These are phyloP conservation scores for Dione vanillae DNA, from an alignment of 2,888 invertebrate species.

Conservation along the genomic window DNA sequence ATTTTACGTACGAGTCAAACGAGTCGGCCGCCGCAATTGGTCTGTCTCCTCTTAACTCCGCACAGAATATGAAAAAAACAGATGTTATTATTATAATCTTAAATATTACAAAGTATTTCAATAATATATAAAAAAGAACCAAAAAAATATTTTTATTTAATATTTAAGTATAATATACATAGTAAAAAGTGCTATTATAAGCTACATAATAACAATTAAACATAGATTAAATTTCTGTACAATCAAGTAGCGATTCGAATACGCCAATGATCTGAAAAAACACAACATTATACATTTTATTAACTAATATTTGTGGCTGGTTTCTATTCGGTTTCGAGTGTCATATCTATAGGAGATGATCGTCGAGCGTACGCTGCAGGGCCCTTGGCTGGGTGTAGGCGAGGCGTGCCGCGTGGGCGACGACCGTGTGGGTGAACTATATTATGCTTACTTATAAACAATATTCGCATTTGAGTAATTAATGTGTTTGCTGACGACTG, in stretches of 20 bases:
- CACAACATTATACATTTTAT: no score
- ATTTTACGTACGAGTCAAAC: constrained; percentile 57
- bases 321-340: constrained; percentile 17
- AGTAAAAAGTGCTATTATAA: no score
- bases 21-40: constrained; percentile 60
- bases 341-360: constrained; percentile 28
- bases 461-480: constrained; percentile 70
- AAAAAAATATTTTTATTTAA: no score
- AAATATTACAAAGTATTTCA: no score
- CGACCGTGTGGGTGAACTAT: constrained; percentile 63
- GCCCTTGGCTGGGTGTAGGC: constrained; percentile 52
- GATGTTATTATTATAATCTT: neutral
- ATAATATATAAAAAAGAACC: no score
- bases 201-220: no score
- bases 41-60: constrained; percentile 54
- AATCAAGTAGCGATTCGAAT: no score
- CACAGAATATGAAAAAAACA: constrained; percentile 49
- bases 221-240: no score
- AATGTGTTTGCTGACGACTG: constrained; percentile 55
- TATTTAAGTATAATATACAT: no score
- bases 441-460: constrained; percentile 44
- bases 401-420: constrained; percentile 61
- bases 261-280: no score
- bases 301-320: neutral
- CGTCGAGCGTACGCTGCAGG: constrained; percentile 61